Conservation (phyloP, 2,888 invertebrate genomes). For the Meta bourneti region DNA sequence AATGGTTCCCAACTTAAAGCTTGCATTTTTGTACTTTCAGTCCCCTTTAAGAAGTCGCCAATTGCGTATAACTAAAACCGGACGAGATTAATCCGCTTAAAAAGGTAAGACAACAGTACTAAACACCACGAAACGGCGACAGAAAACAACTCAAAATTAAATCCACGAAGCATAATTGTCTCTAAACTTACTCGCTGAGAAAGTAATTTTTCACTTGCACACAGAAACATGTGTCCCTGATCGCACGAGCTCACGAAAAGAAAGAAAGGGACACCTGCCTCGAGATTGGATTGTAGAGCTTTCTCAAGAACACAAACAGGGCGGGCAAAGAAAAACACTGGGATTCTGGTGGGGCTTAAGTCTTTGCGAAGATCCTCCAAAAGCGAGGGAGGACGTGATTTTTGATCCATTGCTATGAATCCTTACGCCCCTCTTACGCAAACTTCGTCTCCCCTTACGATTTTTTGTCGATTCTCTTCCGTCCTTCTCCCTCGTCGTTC, state of each 20-base stretch:
- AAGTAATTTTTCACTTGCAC: not conserved
- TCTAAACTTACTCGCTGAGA: too few species aligned
- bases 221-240: not conserved
- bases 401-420: slow-evolving; percentile 63
- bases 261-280: not conserved
- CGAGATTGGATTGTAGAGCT: slow-evolving; percentile 29
- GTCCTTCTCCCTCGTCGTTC: slow-evolving; percentile 1
- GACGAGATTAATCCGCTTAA: too few species aligned
- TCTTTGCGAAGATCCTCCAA: not conserved
- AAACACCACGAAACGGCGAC: too few species aligned
- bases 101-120: too few species aligned
- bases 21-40: too few species aligned
- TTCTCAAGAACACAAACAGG: slow-evolving; percentile 55
- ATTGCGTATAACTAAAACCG: too few species aligned
- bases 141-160: too few species aligned
- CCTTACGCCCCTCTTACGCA: slow-evolving; percentile 38
- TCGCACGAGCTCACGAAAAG: slow-evolving; percentile 32
- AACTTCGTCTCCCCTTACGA: slow-evolving; percentile 71
- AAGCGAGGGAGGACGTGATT: slow-evolving; percentile 39
- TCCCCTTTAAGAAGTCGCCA: too few species aligned
- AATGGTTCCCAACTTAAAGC: too few species aligned
- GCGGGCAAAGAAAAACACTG: slow-evolving; percentile 15
- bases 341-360: slow-evolving; percentile 31
- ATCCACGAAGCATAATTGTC: too few species aligned
- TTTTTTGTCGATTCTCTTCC: slow-evolving; percentile 13